Conservation (phyloP, 2,888 invertebrate species). For the Sipunculus nudus region DNA sequence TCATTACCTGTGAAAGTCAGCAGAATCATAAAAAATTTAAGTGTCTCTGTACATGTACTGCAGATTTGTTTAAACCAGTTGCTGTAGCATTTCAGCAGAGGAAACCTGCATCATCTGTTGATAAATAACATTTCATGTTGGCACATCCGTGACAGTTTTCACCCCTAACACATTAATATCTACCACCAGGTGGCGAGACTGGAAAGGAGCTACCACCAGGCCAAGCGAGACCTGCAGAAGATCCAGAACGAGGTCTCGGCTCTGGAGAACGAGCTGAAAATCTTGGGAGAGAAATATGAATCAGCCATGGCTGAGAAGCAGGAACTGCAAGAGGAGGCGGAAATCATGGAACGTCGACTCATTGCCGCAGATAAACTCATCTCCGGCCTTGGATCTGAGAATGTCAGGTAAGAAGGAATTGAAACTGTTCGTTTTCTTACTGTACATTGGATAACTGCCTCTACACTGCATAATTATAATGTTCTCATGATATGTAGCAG, state of each 20-base stretch:
- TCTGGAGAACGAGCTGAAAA: slow-evolving; percentile 76
- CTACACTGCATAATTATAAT: too few species aligned
- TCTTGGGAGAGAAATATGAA: slow-evolving; percentile 80
- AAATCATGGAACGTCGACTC: slow-evolving; percentile 81
- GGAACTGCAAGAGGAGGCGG: slow-evolving; percentile 82
- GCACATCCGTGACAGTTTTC: too few species aligned
- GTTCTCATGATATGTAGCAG: too few species aligned
- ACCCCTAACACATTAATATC: too few species aligned
- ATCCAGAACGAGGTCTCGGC: slow-evolving; percentile 79
- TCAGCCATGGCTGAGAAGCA: slow-evolving; percentile 77
- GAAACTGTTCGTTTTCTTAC: not conserved
- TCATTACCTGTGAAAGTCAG: too few species aligned
- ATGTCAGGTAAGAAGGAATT: slow-evolving; percentile 70
- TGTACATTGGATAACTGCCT: too few species aligned
- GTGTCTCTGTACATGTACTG: too few species aligned
- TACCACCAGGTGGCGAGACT: slow-evolving; percentile 78
- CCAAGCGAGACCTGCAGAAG: slow-evolving; percentile 75
- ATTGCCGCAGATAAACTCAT: slow-evolving; percentile 89
- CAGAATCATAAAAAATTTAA: too few species aligned
- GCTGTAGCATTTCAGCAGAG: too few species aligned
- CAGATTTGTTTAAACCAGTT: too few species aligned
- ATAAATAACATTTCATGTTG: too few species aligned
- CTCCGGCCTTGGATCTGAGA: slow-evolving; percentile 85
- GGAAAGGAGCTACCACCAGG: slow-evolving; percentile 72
- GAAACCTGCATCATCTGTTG: too few species aligned